A percentile compares a stretch with the other conserved stretches of the same genome.
Conservation (phyloP, 2,888 invertebrate species). For the Tineola bisselliella region DNA sequence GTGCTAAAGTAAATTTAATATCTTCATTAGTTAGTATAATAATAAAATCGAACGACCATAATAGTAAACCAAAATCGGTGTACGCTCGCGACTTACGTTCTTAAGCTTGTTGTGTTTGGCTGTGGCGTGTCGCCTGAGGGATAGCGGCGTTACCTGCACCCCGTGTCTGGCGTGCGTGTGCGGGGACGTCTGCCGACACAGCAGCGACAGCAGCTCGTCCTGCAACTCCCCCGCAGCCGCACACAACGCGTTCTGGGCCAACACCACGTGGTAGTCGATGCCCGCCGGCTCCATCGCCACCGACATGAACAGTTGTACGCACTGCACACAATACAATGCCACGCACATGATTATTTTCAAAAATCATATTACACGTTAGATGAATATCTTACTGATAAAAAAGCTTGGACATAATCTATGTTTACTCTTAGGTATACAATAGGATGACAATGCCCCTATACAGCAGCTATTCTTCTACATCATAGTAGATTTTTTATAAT, state of each 20-base stretch:
- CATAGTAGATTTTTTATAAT: too few relatives aligned
- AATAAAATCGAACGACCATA: not conserved
- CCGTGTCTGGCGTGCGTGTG: constrained; percentile 82
- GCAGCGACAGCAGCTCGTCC: constrained; percentile 90
- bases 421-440: too few relatives aligned
- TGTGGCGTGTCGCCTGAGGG: constrained; percentile 28
- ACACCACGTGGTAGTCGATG: constrained; percentile 96
- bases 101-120: constrained; percentile 47
- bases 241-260: constrained; percentile 96
- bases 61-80: constrained; percentile 7
- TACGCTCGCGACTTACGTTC: constrained; percentile 44
- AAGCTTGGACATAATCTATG: too few relatives aligned
- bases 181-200: constrained; percentile 92
- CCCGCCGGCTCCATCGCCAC: constrained; percentile 95
- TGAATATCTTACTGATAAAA: too few relatives aligned
- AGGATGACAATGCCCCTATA: too few relatives aligned
- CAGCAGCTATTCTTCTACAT: too few relatives aligned
- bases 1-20: too few relatives aligned
- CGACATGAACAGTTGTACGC: constrained; percentile 95
- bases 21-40: too few relatives aligned
- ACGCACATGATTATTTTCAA: too few relatives aligned
- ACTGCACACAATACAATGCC: constrained; percentile 63
- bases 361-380: too few relatives aligned
- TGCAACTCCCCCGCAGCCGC: constrained; percentile 89
- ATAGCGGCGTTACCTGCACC: constrained; percentile 81